Base-by-base conservation (phyloP, 92 coral and sea anemone species). In the Phymanthus crucifer region DNA sequence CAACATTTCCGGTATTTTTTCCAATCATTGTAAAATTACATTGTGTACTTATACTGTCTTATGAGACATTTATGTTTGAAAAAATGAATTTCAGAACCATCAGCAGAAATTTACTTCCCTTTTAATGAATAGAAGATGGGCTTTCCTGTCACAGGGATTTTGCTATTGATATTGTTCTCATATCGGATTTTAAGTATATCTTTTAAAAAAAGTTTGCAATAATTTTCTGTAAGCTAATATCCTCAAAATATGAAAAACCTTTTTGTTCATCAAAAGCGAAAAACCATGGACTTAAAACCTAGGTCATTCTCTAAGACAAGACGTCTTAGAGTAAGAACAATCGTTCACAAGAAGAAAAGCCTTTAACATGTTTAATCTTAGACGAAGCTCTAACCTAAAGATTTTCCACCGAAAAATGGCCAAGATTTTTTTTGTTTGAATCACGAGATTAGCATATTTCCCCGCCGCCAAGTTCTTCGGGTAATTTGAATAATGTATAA, bases 401-500 rank as follows among this genome's bases (percentile, higher is more conserved):
- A 27, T 61, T 24, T 61, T 61, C 68, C 36, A 24, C 17, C 19
- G 14, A 61, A 61, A 27, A 61, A 24, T 10, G 35, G 7, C 9
- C 2, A 14, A 2, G 27, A 21, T 45, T 73, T 26, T 1, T 16
- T 17, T 21, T n/a, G 43, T 45, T 50, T 12, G 35, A 50, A 23
- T 13, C 23, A 34, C n/a, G 43, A 75, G 68, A 61, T 61, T 61
- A 61, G 68, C 68, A 61, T 61, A 61, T 61, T 61, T 61, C 8
- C 10, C 17, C 1, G 68, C 32, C 68, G 68, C 32, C 68, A 27
- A 27, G 50, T 50, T 47, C 52, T 50, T 27, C 18, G n/a, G 66
- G 43, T 70, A 21, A 6, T 34, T 31, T 74, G 66, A 29, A 74
- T 74, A 10, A 74, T 74, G 78, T 27, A 74, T 74, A 26, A 74